Evolutionary conservation across 2,797 vertebrate genomes (phyloP).

Genomic region (Acipenser transmontanus): DNA sequence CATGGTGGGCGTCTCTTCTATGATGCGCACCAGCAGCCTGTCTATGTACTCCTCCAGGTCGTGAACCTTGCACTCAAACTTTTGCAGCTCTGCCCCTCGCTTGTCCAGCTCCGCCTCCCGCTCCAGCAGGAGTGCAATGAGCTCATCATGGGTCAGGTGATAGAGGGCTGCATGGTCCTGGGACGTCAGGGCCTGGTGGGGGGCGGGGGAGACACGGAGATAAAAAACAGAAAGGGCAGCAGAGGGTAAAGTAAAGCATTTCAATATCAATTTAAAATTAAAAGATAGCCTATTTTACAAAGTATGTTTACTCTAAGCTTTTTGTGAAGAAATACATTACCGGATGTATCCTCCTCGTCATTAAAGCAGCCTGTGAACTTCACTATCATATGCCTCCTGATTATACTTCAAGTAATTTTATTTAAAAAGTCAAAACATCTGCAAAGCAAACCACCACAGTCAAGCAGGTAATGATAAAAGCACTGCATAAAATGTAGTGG

Average conservation of each 20-base stretch:
- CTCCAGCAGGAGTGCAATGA: conserved; percentile 81
- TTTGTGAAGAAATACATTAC: too few relatives aligned
- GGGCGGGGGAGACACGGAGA: not conserved
- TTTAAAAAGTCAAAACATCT: too few relatives aligned
- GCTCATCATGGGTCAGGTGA: conserved; percentile 87
- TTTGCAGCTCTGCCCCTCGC: conserved; percentile 78
- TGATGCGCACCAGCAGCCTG: conserved; percentile 91
- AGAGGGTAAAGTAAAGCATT: not conserved
- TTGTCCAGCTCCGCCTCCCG: conserved; percentile 80
- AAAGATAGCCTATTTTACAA: too few relatives aligned
- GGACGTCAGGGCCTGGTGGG: conserved; percentile 36
- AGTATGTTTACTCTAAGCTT: too few relatives aligned
- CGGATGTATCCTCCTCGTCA: too few relatives aligned
- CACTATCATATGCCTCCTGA: too few relatives aligned
- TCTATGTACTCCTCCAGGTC: conserved; percentile 97
- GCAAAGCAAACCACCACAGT: too few relatives aligned
- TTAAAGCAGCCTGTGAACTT: too few relatives aligned
- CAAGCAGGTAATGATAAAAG: too few relatives aligned
- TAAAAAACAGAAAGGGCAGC: not conserved
- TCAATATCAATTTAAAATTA: not conserved
- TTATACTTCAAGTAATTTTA: too few relatives aligned
- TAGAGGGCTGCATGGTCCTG: conserved; percentile 77
- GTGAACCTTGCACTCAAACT: conserved; percentile 72
- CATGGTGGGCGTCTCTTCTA: conserved; percentile 90
- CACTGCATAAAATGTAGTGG: too few relatives aligned